These are phyloP conservation scores for Bombus haemorrhoidalis DNA, from an alignment of 1,140 invertebrate species.

Conservation along the genomic window DNA sequence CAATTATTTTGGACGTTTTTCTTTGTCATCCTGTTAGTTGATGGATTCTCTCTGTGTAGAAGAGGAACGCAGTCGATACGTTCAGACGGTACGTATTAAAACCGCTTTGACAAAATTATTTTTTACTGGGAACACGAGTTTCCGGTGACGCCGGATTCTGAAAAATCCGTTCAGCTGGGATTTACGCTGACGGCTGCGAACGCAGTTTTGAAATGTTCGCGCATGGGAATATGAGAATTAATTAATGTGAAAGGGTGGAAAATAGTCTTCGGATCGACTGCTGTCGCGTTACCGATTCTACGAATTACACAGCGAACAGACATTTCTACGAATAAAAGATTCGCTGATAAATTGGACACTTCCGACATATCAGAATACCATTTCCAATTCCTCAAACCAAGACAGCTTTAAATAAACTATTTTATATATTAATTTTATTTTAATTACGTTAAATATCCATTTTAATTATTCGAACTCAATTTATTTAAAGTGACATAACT, in stretches of 20 bases:
- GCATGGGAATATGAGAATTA: not conserved
- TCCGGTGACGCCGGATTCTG: not conserved
- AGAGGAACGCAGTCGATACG: not conserved
- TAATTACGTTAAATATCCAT: not conserved
- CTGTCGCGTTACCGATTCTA: not conserved
- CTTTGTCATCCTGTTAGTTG: not conserved
- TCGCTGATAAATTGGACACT: not conserved
- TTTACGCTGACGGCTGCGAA: not conserved
- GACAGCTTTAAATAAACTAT: not conserved
- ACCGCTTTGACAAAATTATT: constrained; percentile 29
- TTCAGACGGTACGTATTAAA: constrained; percentile 19
- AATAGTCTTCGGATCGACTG: not conserved
- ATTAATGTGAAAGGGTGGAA: not conserved
- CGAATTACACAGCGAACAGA: no score
- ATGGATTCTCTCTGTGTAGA: not conserved
- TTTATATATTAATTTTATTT: not conserved
- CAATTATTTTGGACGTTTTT: not conserved
- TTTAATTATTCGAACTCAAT: not conserved
- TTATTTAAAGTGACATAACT: not conserved
- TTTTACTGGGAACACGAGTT: constrained; percentile 7
- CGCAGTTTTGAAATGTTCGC: not conserved
- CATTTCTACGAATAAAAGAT: not conserved
- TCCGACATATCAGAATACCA: no score
- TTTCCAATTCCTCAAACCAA: not conserved
- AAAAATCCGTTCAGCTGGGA: constrained; percentile 24